Evolutionary conservation across 1,140 invertebrate species (phyloP).

Genomic region (Grapholita molesta): DNA sequence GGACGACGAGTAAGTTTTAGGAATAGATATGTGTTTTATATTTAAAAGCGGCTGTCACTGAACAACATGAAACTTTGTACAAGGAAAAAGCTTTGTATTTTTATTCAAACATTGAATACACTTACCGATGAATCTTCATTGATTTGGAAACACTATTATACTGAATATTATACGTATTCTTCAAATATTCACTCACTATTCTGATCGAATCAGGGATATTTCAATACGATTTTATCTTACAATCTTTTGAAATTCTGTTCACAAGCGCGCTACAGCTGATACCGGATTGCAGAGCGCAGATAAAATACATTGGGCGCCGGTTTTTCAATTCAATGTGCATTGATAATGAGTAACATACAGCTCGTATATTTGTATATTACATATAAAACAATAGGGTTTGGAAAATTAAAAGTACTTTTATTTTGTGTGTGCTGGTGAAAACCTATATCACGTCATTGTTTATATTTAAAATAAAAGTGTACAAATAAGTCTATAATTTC

Average conservation of each 20-base stretch:
- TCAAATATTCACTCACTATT: background rate
- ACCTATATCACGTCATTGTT: too few relatives aligned
- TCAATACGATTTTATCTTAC: conserved; percentile 36
- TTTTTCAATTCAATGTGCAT: background rate
- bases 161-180: conserved; percentile 4
- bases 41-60: background rate
- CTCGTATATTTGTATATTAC: too few relatives aligned
- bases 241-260: conserved; percentile 37
- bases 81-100: background rate
- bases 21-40: background rate
- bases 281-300: background rate
- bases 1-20: background rate
- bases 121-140: background rate
- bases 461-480: too few relatives aligned
- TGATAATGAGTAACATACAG: background rate
- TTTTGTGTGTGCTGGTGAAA: too few relatives aligned
- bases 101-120: background rate
- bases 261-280: conserved; percentile 14
- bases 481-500: too few relatives aligned
- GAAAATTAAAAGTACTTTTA: too few relatives aligned
- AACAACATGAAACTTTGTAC: background rate
- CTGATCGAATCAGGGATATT: background rate
- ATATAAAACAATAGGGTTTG: too few relatives aligned
- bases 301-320: background rate
- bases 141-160: background rate